phyloP scores from a whole-genome alignment of 2,113 vertebrate species.

The Actinemys pallida region DNA sequence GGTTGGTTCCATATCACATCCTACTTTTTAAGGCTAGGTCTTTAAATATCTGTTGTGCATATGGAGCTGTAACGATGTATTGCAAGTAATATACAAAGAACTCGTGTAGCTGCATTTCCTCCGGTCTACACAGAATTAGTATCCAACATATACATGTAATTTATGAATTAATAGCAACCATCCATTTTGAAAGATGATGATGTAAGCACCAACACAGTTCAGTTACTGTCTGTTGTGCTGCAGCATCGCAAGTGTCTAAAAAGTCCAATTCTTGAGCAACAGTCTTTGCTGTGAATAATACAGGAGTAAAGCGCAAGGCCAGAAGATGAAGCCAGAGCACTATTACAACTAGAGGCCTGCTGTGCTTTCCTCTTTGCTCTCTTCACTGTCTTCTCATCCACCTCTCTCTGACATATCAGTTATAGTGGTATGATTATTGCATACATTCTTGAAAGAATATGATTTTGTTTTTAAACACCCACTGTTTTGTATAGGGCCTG shows the following conservation, averaged over 20 bases:
- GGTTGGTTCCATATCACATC: fast-evolving
- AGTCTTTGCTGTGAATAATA: fast-evolving
- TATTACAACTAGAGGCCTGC: background rate
- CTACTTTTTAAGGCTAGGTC: background rate
- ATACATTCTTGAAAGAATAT: background rate
- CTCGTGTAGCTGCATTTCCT: fast-evolving
- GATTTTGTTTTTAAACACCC: background rate
- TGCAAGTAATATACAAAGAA: background rate
- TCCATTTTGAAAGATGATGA: no score
- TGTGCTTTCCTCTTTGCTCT: background rate
- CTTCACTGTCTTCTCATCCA: background rate
- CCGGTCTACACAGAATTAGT: background rate
- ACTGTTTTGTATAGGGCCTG: fast-evolving
- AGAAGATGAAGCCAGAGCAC: background rate
- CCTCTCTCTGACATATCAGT: background rate
- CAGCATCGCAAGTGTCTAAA: background rate
- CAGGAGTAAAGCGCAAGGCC: background rate
- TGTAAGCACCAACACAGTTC: background rate
- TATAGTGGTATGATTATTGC: background rate
- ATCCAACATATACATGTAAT: background rate
- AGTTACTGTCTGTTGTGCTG: background rate
- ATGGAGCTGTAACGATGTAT: background rate
- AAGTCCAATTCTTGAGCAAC: background rate
- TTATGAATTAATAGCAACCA: no score
- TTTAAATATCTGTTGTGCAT: no score